Evolutionary conservation across 1,140 invertebrate species (phyloP).

Genomic region (Drosophila truncata): DNA sequence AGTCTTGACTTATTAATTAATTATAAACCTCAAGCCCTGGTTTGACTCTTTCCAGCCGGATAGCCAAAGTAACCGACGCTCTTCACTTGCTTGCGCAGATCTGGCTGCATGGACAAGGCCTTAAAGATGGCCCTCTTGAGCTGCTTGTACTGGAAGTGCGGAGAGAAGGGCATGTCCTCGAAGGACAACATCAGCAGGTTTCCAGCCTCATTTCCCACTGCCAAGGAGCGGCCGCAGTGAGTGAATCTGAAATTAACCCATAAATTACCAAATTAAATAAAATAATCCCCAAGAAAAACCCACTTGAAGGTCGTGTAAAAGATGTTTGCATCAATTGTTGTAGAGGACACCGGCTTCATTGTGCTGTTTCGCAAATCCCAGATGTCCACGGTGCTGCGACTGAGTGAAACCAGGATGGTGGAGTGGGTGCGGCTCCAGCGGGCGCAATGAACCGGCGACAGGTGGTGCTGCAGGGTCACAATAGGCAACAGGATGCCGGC

Average conservation of each 20-base stretch:
- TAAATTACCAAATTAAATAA: neutral
- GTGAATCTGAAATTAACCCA: slow-evolving; percentile 86
- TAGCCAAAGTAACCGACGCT: slow-evolving; percentile 86
- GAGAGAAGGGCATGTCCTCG: slow-evolving; percentile 89
- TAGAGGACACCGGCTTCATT: slow-evolving; percentile 88
- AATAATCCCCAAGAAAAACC: neutral
- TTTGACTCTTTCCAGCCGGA: slow-evolving; percentile 47
- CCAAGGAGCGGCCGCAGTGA: slow-evolving; percentile 88
- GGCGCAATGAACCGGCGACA: slow-evolving; percentile 88
- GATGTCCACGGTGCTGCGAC: slow-evolving; percentile 89
- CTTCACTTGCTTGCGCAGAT: slow-evolving; percentile 87
- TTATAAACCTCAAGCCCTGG: slow-evolving; percentile 10
- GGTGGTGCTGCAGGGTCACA: slow-evolving; percentile 87
- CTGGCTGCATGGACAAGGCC: slow-evolving; percentile 88
- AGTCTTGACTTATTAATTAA: neutral
- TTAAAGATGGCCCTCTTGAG: slow-evolving; percentile 88
- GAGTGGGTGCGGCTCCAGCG: slow-evolving; percentile 93
- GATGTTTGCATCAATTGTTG: slow-evolving; percentile 79
- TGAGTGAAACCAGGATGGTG: slow-evolving; percentile 92
- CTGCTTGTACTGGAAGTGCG: slow-evolving; percentile 88
- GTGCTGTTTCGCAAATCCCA: slow-evolving; percentile 91
- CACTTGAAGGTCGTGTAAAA: slow-evolving; percentile 75
- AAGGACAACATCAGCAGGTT: slow-evolving; percentile 88
- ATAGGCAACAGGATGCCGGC: slow-evolving; percentile 89
- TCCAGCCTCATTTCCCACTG: slow-evolving; percentile 89